Evolutionary conservation across 2,113 vertebrate genomes (phyloP).

Genomic region (Eurypyga helias): DNA sequence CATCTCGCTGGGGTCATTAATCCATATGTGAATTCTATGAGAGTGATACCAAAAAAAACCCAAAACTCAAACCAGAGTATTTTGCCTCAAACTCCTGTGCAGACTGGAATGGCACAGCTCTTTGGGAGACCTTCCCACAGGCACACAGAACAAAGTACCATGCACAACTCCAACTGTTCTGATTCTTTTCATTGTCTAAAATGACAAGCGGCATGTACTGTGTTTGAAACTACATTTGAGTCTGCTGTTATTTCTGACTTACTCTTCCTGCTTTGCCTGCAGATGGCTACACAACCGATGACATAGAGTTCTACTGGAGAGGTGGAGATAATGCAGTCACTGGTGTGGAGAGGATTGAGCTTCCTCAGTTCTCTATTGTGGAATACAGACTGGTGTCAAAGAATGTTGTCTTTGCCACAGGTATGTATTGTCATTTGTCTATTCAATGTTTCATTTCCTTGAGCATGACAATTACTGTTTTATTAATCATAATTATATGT

Average conservation of each 20-base stretch:
- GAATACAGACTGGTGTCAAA: conserved; percentile 95
- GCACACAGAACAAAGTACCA: background rate
- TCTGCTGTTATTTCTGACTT: background rate
- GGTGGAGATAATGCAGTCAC: conserved; percentile 93
- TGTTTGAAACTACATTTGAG: background rate
- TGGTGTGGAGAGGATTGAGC: conserved; percentile 92
- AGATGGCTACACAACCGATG: conserved; percentile 98
- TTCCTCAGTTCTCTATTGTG: conserved; percentile 97
- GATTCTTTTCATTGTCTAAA: background rate
- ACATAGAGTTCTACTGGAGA: conserved; percentile 98
- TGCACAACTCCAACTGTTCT: background rate
- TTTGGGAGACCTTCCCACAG: background rate
- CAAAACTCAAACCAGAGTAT: background rate
- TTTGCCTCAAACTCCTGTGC: background rate
- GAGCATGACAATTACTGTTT: background rate
- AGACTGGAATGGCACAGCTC: background rate
- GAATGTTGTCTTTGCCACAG: conserved; percentile 98
- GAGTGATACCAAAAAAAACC: background rate
- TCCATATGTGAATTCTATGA: background rate
- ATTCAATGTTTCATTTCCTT: background rate
- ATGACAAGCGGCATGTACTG: background rate
- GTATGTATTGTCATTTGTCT: conserved; percentile 63
- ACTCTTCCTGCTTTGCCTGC: conserved; percentile 15
- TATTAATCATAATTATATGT: background rate
- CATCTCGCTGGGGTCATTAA: background rate